Evolutionary conservation across 1,140 invertebrate species (phyloP).

Genomic region (Nasonia longicornis): DNA sequence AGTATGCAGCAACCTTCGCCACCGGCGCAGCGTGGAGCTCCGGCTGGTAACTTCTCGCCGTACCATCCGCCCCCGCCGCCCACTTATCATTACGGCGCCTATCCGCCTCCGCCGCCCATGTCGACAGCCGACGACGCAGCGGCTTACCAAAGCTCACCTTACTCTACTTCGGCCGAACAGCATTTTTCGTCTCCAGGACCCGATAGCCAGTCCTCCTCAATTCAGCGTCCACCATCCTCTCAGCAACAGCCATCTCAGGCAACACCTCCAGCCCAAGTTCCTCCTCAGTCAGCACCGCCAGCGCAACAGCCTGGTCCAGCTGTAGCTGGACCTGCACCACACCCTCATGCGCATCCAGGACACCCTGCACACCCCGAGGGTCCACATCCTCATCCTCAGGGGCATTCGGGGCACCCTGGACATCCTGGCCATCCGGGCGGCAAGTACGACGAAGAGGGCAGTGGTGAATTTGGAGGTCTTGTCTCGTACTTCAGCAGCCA

Average conservation of each 20-base stretch:
- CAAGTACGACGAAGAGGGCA: constrained; percentile 71
- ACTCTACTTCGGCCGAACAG: constrained; percentile 60
- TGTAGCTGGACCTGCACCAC: constrained; percentile 28
- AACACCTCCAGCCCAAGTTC: constrained; percentile 45
- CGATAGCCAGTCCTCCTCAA: constrained; percentile 60
- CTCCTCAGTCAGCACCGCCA: constrained; percentile 44
- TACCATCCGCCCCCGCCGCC: constrained; percentile 68
- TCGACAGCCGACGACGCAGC: constrained; percentile 65
- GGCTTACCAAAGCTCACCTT: constrained; percentile 63
- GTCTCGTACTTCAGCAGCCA: constrained; percentile 91
- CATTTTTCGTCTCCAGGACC: constrained; percentile 62
- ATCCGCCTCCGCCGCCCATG: constrained; percentile 65
- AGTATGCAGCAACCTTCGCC: constrained; percentile 64
- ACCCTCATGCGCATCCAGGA: constrained; percentile 44
- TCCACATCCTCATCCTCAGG: constrained; percentile 28
- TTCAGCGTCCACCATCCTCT: constrained; percentile 56
- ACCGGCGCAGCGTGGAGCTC: constrained; percentile 56
- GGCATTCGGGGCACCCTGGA: constrained; percentile 42
- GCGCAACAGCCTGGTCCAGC: constrained; percentile 41
- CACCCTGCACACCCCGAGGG: constrained; percentile 9
- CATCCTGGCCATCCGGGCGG: constrained; percentile 51
- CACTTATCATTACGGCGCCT: constrained; percentile 69
- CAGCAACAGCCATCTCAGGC: constrained; percentile 32
- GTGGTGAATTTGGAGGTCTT: constrained; percentile 83
- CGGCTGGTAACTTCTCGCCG: constrained; percentile 65